Percentiles rank a stretch among this genome's conserved stretches.
phyloP scores from a whole-genome alignment of 2,113 vertebrate genomes.

The Petrocephalus microphthalmus region DNA sequence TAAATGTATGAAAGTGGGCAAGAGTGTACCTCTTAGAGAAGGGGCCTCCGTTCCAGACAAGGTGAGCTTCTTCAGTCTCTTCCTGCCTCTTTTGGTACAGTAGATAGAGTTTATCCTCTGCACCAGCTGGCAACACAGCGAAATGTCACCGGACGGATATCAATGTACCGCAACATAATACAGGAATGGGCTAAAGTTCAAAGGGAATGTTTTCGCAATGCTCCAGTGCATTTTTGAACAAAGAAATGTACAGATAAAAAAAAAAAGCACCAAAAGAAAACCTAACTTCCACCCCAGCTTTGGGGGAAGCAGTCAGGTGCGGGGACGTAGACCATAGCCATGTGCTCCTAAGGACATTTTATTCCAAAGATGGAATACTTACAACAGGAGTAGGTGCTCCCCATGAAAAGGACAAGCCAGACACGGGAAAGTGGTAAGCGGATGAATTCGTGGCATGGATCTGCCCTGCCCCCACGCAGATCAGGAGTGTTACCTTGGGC shows the following conservation, averaged over 20 bases:
- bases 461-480: not conserved
- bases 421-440: not conserved
- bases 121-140: constrained; percentile 73
- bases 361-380: not conserved
- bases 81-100: constrained; percentile 96
- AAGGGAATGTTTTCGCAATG: not conserved
- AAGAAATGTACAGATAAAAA: no score
- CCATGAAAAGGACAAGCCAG: not conserved
- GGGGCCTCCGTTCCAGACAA: constrained; percentile 86
- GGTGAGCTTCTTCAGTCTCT: constrained; percentile 90
- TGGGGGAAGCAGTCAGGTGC: no score
- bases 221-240: no score
- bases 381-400: not conserved
- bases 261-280: no score
- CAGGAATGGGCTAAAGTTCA: not conserved
- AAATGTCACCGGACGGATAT: not conserved
- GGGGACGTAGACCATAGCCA: not conserved
- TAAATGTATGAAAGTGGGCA: constrained; percentile 23
- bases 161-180: not conserved
- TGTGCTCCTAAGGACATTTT: not conserved
- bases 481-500: constrained; percentile 73
- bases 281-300: no score
- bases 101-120: constrained; percentile 98
- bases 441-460: not conserved
- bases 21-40: constrained; percentile 76